Percentiles rank a stretch among this genome's conserved stretches.
These are phyloP conservation scores for Acanthis flammea DNA, from an alignment of 2,797 vertebrate genomes.

Conservation along the genomic window DNA sequence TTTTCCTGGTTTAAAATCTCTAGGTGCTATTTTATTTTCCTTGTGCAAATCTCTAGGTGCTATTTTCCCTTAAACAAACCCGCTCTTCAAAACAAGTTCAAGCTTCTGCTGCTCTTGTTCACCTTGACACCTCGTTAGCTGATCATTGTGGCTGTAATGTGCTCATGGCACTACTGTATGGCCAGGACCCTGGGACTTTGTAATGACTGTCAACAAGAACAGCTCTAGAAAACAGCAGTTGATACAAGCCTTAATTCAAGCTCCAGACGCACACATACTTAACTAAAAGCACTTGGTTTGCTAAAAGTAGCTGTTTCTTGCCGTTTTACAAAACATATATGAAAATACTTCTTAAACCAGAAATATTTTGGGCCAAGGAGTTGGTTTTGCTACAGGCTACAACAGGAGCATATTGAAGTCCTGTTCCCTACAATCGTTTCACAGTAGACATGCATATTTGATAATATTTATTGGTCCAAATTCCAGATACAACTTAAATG, in stretches of 20 bases:
- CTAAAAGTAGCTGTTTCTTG: not conserved
- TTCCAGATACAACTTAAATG: not conserved
- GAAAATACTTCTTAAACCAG: not conserved
- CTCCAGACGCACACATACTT: not conserved
- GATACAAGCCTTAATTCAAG: not conserved
- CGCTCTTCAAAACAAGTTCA: not conserved
- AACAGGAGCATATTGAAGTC: not conserved
- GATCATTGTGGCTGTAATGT: not conserved
- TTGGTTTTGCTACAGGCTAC: not conserved
- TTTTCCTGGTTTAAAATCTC: constrained; percentile 24
- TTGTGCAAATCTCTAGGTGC: not conserved
- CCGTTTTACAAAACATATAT: not conserved
- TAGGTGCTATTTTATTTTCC: not conserved
- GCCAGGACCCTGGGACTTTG: not conserved
- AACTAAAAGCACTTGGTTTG: not conserved
- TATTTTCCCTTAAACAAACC: not conserved
- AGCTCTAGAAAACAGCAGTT: not conserved
- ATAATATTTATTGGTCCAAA: not conserved
- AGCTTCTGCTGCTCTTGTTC: not conserved
- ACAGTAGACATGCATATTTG: not conserved
- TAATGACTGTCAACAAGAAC: not conserved
- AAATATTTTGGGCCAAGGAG: not conserved
- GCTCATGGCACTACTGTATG: not conserved
- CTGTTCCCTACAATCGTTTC: not conserved
- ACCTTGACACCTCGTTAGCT: not conserved